Conservation (phyloP, 2,113 vertebrate species). For the Nycticryphes semicollaris region DNA sequence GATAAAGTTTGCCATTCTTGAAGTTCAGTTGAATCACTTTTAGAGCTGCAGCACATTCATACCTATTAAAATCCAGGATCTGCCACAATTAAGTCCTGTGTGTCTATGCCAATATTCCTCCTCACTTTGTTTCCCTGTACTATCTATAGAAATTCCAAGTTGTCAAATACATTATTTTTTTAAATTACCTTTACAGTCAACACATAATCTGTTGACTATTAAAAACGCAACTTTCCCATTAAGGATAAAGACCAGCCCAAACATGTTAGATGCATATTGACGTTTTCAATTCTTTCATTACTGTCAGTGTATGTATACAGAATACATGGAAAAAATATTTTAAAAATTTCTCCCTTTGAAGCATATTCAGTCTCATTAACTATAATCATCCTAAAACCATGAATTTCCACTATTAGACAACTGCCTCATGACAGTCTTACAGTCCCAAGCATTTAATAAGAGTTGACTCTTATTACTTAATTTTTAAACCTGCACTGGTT, state of each 20-base stretch:
- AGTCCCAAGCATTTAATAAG: not conserved
- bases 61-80: not conserved
- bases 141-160: not conserved
- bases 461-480: not conserved
- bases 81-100: not conserved
- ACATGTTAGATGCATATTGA: rapidly evolving
- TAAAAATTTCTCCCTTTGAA: not conserved
- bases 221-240: not conserved
- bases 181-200: not conserved
- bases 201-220: not conserved
- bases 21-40: not conserved
- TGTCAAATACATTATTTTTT: not conserved
- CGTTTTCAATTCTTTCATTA: not conserved
- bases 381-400: not conserved
- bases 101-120: not conserved
- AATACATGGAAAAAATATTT: not conserved
- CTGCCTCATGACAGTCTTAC: not conserved
- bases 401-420: not conserved
- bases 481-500: not conserved
- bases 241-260: not conserved
- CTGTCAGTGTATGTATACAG: not conserved
- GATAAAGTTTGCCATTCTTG: not conserved
- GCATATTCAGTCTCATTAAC: not conserved
- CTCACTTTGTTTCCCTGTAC: not conserved
- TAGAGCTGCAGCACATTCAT: not conserved